Percentiles rank a stretch among this genome's conserved stretches.
phyloP scores from a whole-genome alignment of 1,140 invertebrate genomes.

The Cydia pomonella region DNA sequence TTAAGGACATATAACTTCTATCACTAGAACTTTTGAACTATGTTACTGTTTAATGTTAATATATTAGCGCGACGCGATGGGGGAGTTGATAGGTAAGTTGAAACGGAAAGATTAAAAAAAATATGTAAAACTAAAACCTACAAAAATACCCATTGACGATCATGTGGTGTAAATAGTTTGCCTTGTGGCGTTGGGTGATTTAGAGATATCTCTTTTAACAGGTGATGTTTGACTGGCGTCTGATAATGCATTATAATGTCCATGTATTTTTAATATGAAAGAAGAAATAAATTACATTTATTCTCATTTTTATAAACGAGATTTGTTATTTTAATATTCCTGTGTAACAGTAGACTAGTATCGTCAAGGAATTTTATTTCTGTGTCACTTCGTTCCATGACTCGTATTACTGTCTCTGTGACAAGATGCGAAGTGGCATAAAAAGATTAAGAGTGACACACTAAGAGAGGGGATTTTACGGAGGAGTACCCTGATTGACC shows the following conservation, averaged over 20 bases:
- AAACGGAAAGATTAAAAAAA: not conserved
- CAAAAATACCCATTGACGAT: not conserved
- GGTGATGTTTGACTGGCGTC: not conserved
- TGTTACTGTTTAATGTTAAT: not conserved
- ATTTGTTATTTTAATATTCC: no score
- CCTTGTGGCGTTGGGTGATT: not conserved
- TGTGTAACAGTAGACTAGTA: no score
- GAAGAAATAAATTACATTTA: constrained; percentile 4
- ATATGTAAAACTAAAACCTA: not conserved
- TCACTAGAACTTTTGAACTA: no score
- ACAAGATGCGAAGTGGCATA: no score
- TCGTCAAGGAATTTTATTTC: no score
- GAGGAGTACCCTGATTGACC: no score
- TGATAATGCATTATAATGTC: not conserved
- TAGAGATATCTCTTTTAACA: not conserved
- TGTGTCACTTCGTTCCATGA: no score
- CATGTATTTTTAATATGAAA: not conserved
- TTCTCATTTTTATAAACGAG: not conserved
- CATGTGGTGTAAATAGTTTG: not conserved
- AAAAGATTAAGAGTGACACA: no score
- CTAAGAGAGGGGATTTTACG: no score
- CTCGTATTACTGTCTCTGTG: no score
- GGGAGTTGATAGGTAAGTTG: not conserved
- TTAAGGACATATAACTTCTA: no score
- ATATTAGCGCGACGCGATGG: not conserved